These are phyloP conservation scores for Watersipora subatra DNA, from an alignment of 1,140 invertebrate genomes.

Conservation along the genomic window DNA sequence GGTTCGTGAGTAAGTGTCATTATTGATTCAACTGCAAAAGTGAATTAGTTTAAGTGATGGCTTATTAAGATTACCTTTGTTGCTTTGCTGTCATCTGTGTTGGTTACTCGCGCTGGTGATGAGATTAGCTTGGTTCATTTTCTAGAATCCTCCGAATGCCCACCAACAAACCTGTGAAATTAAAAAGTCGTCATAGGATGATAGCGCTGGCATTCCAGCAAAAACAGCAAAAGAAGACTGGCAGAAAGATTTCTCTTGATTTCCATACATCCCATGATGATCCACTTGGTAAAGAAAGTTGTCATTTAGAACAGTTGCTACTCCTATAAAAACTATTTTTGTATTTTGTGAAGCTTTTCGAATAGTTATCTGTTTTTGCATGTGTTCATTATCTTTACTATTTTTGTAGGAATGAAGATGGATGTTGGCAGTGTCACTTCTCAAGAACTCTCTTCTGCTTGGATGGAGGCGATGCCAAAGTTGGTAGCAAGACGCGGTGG, in stretches of 20 bases:
- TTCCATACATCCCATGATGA: conserved; percentile 71
- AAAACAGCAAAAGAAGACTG: conserved; percentile 70
- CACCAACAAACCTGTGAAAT: conserved; percentile 38
- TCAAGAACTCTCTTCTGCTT: conserved; percentile 52
- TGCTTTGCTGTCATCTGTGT: too few relatives aligned
- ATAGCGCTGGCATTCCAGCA: conserved; percentile 76
- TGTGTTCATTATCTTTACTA: too few relatives aligned
- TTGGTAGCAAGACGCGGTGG: conserved; percentile 65
- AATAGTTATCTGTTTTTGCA: too few relatives aligned
- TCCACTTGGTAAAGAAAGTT: conserved; percentile 61
- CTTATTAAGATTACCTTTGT: neutral
- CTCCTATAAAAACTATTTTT: too few relatives aligned
- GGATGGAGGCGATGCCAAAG: conserved; percentile 72
- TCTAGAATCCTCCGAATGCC: conserved; percentile 27
- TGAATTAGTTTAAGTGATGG: neutral
- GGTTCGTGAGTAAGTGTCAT: neutral
- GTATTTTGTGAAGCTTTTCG: too few relatives aligned
- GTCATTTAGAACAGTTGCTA: too few relatives aligned
- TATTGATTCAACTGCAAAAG: neutral
- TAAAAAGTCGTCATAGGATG: conserved; percentile 68
- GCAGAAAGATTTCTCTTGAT: conserved; percentile 70
- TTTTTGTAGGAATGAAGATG: conserved; percentile 61
- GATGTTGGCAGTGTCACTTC: conserved; percentile 65
- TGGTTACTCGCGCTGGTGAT: too few relatives aligned
- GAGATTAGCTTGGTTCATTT: conserved; percentile 1